Base-by-base conservation (phyloP, 2,113 vertebrate species). In the Mungos mungo region DNA sequence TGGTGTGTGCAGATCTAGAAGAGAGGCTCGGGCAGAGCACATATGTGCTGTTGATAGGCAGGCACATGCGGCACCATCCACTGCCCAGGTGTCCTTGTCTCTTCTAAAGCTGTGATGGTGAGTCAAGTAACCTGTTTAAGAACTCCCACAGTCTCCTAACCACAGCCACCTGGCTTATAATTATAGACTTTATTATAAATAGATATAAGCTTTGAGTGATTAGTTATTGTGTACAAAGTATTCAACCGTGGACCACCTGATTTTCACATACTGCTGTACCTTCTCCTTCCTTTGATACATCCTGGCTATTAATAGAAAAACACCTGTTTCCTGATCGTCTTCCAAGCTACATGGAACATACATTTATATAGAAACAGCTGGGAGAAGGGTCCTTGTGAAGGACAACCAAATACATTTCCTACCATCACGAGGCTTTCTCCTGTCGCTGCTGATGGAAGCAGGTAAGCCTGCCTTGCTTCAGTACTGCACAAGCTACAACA, bases 101-200 rank as follows among this genome's bases (percentile, higher is more conserved):
- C 96, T 96, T 60, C 21, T 97, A 90, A 97, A 98, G 97, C 94
- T 97, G 96, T 95, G 93, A 71, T 94, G 81, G 97, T 97, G 95
- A 98, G 92, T 97, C 96, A 97, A 97, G 97, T 95, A 98, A 98
- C 98, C 98, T 98, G 98, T 97, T 98, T 95, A 95, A 97, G 98
- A 98, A 96, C 80, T 15, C 74, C 82, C 74, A 97, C 90, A 97
- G 89, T 98, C 97, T 98, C 88, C 98, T 98, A 98, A 99, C 98
- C 98, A 95, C 99, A 98, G 98, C 98, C 99, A 99, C 99, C 99
- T 99, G 99, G 98, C 91, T 98, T 25, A 96, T 98, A 98, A 98
- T 98, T 98, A 98, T 90, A 98, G 98, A 90, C 95, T 97, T 98
- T 97, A 96, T 98, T 98, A 98, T 98, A 98, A 99, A 98, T 98